These are phyloP conservation scores for Barnardius zonarius DNA, from an alignment of 2,113 vertebrate genomes.

Conservation along the genomic window DNA sequence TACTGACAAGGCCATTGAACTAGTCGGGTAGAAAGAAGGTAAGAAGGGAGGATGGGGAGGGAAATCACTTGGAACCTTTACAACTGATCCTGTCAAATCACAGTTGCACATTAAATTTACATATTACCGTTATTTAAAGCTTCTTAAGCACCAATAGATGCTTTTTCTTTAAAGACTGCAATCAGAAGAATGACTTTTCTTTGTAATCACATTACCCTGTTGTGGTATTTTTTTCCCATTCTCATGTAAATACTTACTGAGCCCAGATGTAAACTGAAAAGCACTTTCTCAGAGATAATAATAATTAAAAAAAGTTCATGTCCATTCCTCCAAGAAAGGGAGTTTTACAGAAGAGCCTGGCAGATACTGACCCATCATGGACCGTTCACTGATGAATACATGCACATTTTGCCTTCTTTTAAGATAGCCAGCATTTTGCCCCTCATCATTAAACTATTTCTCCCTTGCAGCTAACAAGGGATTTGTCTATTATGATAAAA, in stretches of 20 bases:
- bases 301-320: background rate
- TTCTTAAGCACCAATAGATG: background rate
- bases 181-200: background rate
- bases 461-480: conserved; percentile 69
- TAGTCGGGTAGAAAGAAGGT: background rate
- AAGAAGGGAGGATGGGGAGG: background rate
- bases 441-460: conserved; percentile 66
- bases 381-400: background rate
- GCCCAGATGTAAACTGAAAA: background rate
- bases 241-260: background rate
- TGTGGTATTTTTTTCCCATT: background rate
- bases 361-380: background rate
- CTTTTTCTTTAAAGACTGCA: background rate
- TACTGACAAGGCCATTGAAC: background rate
- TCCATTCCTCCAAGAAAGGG: background rate
- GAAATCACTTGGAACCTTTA: background rate
- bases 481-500: conserved; percentile 36
- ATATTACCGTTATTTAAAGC: background rate
- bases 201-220: background rate
- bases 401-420: background rate
- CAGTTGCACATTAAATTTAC: background rate
- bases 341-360: background rate
- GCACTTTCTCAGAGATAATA: background rate
- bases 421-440: conserved; percentile 32
- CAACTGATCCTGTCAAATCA: background rate